Conservation (phyloP, 2,113 vertebrate genomes). For the Reinhardtius hippoglossoides region DNA sequence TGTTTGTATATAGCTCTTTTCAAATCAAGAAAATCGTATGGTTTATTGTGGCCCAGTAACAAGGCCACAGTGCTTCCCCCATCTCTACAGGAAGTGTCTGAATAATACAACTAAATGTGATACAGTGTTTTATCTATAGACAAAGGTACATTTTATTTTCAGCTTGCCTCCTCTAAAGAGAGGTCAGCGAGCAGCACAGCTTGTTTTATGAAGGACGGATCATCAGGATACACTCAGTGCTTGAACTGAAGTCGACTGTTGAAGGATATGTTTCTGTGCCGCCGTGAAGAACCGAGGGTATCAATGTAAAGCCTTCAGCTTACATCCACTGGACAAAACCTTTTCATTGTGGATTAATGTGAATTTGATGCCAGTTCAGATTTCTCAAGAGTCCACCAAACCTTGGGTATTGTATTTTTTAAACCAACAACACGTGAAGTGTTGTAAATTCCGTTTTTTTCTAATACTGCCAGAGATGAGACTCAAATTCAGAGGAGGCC, state of each 20-base stretch:
- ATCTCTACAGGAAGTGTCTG: not conserved
- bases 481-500: too few relatives aligned
- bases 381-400: not conserved
- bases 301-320: not conserved
- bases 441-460: not conserved
- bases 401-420: not conserved
- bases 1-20: too few relatives aligned
- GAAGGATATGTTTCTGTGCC: not conserved
- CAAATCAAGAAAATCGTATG: too few relatives aligned
- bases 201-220: conserved; percentile 11
- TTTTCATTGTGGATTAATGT: conserved; percentile 1
- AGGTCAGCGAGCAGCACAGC: not conserved
- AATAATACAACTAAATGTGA: not conserved
- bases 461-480: too few relatives aligned
- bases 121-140: not conserved
- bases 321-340: not conserved
- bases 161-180: not conserved
- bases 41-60: not conserved
- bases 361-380: not conserved
- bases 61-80: not conserved
- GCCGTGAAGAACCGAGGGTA: too few relatives aligned
- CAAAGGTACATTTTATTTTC: not conserved
- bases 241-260: conserved; percentile 1
- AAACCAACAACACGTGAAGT: too few relatives aligned
- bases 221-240: not conserved